phyloP scores from a whole-genome alignment of 2,113 vertebrate species.

The Engystomops pustulosus region DNA sequence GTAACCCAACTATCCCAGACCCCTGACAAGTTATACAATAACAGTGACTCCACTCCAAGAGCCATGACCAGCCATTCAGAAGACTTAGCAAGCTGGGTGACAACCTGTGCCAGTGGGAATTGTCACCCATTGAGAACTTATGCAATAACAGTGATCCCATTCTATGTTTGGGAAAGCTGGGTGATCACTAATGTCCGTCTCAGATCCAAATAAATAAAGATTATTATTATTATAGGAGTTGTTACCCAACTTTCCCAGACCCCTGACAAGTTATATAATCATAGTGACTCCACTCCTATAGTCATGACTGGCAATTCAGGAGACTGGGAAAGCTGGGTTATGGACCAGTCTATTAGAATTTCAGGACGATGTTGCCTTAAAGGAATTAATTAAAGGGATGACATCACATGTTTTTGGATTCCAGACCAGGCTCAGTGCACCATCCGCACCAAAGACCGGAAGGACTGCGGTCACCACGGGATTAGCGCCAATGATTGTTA shows the following conservation, averaged over 20 bases:
- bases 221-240: neutral
- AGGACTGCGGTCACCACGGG: neutral
- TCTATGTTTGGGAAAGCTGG: too few species aligned
- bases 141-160: too few species aligned
- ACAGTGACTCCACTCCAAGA: too few species aligned
- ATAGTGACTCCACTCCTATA: neutral
- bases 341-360: neutral
- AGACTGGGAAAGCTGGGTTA: neutral
- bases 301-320: neutral
- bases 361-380: neutral
- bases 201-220: too few species aligned
- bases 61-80: neutral
- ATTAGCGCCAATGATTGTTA: slow-evolving; percentile 24
- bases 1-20: neutral
- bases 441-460: neutral
- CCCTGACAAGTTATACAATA: neutral
- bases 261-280: neutral
- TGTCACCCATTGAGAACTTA: too few species aligned
- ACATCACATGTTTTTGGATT: neutral
- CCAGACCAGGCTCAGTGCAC: slow-evolving; percentile 34
- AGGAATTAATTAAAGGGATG: neutral
- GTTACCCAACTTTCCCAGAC: neutral
- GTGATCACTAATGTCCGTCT: too few species aligned
- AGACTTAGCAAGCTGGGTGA: neutral
- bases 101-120: too few species aligned